Evolutionary conservation across 2,113 vertebrate genomes (phyloP), one percentile per base, ranked within the genome.

Genomic region (Lophochroa leadbeateri): DNA sequence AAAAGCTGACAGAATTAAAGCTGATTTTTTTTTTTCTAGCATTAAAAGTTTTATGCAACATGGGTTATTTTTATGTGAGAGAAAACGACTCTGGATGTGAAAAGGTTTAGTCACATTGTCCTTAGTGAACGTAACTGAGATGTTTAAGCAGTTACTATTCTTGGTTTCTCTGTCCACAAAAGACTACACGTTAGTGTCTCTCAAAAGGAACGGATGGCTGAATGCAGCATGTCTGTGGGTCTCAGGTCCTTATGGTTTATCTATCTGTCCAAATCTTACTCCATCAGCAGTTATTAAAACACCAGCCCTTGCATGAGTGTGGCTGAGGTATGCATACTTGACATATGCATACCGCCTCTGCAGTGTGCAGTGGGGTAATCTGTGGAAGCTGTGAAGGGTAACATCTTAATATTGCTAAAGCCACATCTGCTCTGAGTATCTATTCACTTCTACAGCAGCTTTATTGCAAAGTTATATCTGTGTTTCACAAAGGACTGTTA

Each of bases 1-100:
- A 82, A 80, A 72, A 90, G 18, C 12, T 67, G 58, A 58, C 33
- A 86, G 67, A 88, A 80, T 74, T 94, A 86, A 77, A 88, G 12
- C 2, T 58, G 27, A 19, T 67, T 2, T 5, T 24, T 53, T 44
- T 46, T 72, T 81, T 25, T 13, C n/a, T 67, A 58, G 25, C 11
- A 41, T 69, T 70, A 11, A 14, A 74, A 60, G 46, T 50, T 41
- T 31, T 29, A 87, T 33, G 13, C 10, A 84, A 3, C 12, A 53
- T 18, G 23, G 1, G 4, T 55, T 80, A 39, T 49, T 86, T 95
- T 67, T 55, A 17, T 23, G 17, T 13, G 9, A 70, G 7, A 63
- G 10, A 47, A 70, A 94, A 64, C 15, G 61, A 6, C 7, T 75
- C 24, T 20, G 55, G 3, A 7, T 61, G 27, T 57, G 31, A 39